Conservation (phyloP, 2,888 invertebrate genomes). For the Euproctis similis region DNA sequence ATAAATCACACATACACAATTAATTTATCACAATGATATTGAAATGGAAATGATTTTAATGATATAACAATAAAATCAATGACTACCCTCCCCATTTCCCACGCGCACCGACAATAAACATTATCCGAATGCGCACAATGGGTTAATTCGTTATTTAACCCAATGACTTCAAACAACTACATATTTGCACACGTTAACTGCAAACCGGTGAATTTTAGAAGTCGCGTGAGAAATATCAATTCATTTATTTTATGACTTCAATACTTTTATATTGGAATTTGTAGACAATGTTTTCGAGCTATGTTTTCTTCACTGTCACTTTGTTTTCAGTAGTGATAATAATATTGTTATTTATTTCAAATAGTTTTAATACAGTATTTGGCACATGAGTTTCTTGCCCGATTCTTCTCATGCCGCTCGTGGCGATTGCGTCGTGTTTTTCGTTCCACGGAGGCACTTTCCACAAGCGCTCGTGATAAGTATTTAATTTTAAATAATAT, state of each 20-base stretch:
- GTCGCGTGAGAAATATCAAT: constrained; percentile 29
- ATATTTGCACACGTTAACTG: constrained; percentile 27
- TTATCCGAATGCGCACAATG: constrained; percentile 8
- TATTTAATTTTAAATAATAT: no score
- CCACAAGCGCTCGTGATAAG: no score
- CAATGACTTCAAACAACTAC: constrained; percentile 15
- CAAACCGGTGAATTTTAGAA: constrained; percentile 31
- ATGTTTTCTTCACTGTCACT: no score
- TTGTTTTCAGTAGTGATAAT: no score
- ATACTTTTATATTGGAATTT: neutral
- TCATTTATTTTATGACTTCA: constrained; percentile 8
- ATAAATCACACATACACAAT: no score
- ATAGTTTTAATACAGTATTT: no score
- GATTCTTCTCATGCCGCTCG: no score
- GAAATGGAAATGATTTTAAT: constrained; percentile 19
- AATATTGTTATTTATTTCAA: no score
- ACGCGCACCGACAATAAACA: constrained; percentile 16
- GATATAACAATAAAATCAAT: constrained; percentile 7
- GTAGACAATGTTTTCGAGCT: no score
- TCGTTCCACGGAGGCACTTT: no score
- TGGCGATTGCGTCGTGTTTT: no score
- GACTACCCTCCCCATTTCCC: constrained; percentile 16
- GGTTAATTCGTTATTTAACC: constrained; percentile 19
- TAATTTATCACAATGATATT: constrained; percentile 10
- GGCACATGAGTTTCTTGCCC: no score